Evolutionary conservation across 2,888 invertebrate genomes (phyloP).

Genomic region (Temnothorax rugatulus): DNA sequence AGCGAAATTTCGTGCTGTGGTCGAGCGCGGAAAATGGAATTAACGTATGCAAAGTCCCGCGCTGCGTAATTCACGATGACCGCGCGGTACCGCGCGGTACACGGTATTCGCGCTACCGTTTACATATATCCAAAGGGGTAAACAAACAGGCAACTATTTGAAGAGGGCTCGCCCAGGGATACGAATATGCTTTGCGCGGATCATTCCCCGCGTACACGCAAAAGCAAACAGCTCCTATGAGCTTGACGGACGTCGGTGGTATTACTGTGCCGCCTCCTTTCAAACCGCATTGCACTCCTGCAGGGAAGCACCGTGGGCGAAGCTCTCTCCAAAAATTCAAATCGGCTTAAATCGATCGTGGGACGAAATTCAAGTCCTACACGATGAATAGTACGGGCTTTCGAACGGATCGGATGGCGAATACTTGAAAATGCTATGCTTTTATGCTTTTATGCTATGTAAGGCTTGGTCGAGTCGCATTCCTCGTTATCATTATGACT

Average conservation of each 20-base stretch:
- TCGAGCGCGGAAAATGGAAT: slow-evolving; percentile 55
- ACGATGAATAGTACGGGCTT: slow-evolving; percentile 16
- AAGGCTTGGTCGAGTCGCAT: background rate
- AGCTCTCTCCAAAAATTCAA: slow-evolving; percentile 50
- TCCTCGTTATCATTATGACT: background rate
- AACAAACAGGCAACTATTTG: slow-evolving; percentile 78
- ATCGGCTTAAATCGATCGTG: slow-evolving; percentile 59
- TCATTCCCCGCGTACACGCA: slow-evolving; percentile 64
- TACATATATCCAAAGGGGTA: slow-evolving; percentile 73
- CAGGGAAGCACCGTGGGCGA: slow-evolving; percentile 28
- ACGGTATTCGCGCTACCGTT: slow-evolving; percentile 71
- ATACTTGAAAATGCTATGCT: no score
- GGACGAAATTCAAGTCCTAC: background rate
- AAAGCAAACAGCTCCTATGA: slow-evolving; percentile 72
- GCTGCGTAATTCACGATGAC: slow-evolving; percentile 11
- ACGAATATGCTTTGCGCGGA: slow-evolving; percentile 74
- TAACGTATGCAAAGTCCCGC: slow-evolving; percentile 49
- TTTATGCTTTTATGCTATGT: background rate
- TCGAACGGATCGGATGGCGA: background rate
- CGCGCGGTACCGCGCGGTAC: slow-evolving; percentile 45
- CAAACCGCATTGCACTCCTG: slow-evolving; percentile 41
- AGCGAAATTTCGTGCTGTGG: slow-evolving; percentile 4
- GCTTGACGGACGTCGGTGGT: slow-evolving; percentile 67
- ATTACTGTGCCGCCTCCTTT: slow-evolving; percentile 61
- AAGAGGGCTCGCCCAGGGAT: slow-evolving; percentile 73